Evolutionary conservation across 2,888 invertebrate species (phyloP).

Genomic region (Bimastos eiseni): DNA sequence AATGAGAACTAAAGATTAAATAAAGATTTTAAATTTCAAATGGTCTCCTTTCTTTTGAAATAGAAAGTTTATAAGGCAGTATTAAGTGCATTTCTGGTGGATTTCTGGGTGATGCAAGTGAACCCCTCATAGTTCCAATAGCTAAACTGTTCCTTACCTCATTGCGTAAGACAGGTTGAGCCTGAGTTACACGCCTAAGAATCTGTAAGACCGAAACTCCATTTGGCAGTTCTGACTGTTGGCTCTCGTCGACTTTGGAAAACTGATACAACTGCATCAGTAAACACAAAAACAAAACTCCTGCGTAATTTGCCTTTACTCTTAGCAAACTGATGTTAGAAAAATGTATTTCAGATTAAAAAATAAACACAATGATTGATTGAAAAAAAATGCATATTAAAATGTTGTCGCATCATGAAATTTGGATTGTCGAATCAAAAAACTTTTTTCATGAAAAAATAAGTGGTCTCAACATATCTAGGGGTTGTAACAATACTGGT

Average conservation of each 20-base stretch:
- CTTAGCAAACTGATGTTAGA: too few relatives aligned
- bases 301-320: too few relatives aligned
- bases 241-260: conserved; percentile 55
- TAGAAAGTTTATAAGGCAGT: not conserved
- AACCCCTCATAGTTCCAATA: not conserved
- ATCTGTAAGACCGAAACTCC: conserved; percentile 51
- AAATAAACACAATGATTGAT: too few relatives aligned
- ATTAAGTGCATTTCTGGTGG: not conserved
- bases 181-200: conserved; percentile 53
- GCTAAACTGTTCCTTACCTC: conserved; percentile 37
- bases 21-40: not conserved
- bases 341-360: too few relatives aligned
- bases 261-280: conserved; percentile 55
- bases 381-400: not conserved
- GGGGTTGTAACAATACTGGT: too few relatives aligned
- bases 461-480: not conserved
- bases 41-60: not conserved
- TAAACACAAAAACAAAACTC: not conserved
- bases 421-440: not conserved
- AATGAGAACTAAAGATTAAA: not conserved
- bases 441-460: not conserved
- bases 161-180: conserved; percentile 46
- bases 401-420: not conserved
- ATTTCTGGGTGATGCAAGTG: not conserved
- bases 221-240: conserved; percentile 52